These are phyloP conservation scores for Hoplostethus mediterraneus DNA, from an alignment of 2,797 vertebrate genomes.

Conservation along the genomic window DNA sequence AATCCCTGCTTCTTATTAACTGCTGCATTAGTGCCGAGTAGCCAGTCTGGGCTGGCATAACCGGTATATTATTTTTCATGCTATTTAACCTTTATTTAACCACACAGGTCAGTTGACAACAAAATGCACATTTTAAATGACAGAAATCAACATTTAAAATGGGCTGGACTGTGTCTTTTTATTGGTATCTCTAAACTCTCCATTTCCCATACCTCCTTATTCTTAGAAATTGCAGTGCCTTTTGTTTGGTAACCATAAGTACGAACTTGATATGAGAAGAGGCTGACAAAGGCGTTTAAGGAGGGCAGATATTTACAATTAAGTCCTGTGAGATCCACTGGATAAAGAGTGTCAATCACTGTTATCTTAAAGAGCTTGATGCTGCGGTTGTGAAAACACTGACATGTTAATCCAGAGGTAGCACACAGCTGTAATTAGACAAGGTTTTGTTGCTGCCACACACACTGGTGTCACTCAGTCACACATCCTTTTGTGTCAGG, in stretches of 20 bases:
- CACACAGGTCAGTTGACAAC: conserved; percentile 17
- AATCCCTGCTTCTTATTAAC: conserved; percentile 63
- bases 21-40: conserved; percentile 51
- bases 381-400: conserved; percentile 40
- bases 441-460: background rate
- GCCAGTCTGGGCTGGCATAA: conserved; percentile 46
- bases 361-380: conserved; percentile 37
- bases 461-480: background rate
- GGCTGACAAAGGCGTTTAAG: conserved; percentile 10
- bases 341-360: conserved; percentile 26
- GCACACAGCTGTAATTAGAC: background rate
- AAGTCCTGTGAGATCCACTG: conserved; percentile 37
- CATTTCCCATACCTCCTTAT: no score
- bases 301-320: conserved; percentile 33
- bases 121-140: conserved; percentile 37
- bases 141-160: background rate
- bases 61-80: conserved; percentile 26
- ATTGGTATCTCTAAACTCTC: background rate
- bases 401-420: conserved; percentile 18
- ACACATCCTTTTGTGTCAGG: no score
- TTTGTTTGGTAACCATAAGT: no score
- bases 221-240: no score
- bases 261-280: no score
- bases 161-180: background rate
- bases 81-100: conserved; percentile 58